Conservation (phyloP, 92 coral and sea anemone species). For the Desmophyllum pertusum region DNA sequence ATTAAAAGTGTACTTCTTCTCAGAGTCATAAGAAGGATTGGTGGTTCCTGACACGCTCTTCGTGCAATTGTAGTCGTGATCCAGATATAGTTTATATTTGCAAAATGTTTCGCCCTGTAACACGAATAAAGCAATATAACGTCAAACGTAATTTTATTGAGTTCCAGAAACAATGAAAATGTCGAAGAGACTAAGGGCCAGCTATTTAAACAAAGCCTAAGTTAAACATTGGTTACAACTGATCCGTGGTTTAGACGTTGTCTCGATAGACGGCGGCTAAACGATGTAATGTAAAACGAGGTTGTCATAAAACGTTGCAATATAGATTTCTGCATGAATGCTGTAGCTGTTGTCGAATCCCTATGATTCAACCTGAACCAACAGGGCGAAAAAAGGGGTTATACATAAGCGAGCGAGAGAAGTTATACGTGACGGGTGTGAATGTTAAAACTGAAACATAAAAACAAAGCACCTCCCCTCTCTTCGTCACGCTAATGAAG, state of each 20-base stretch:
- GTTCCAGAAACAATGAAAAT: background rate
- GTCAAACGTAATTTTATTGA: background rate
- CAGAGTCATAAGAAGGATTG: slow-evolving; percentile 73
- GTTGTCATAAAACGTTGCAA: background rate
- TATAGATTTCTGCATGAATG: too few species aligned
- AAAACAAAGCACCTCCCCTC: too few species aligned
- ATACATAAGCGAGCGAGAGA: too few species aligned
- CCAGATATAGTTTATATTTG: slow-evolving; percentile 85
- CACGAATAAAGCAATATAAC: background rate
- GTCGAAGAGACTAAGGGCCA: background rate
- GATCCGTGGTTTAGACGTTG: too few species aligned
- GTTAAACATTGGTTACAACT: too few species aligned
- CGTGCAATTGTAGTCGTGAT: slow-evolving; percentile 65
- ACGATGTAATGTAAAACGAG: too few species aligned
- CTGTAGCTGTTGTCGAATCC: background rate
- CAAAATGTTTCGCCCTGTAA: slow-evolving; percentile 86
- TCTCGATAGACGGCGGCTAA: too few species aligned
- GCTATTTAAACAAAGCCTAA: too few species aligned
- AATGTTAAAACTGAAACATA: too few species aligned
- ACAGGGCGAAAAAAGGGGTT: too few species aligned
- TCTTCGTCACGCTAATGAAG: too few species aligned
- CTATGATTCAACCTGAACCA: background rate
- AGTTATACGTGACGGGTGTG: too few species aligned
- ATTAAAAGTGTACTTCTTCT: slow-evolving; percentile 61
- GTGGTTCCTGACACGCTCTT: slow-evolving; percentile 73